Evolutionary conservation across 2,113 vertebrate species (phyloP), one percentile per base, ranked within the genome.

Genomic region (Parus major): DNA sequence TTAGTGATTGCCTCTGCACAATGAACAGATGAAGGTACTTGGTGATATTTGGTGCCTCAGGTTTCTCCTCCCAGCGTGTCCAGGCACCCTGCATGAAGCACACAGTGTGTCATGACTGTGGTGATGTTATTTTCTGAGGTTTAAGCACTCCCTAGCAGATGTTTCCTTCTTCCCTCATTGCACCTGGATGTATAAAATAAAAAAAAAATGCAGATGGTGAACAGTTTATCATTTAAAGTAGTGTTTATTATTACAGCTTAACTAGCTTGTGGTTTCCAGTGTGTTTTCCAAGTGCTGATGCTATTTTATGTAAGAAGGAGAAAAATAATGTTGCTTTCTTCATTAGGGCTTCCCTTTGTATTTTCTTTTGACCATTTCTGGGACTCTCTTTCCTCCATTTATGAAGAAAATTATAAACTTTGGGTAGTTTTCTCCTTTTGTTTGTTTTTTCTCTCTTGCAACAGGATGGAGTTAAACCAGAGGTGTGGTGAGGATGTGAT

Each of bases 91-190:
- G 1, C 29, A 12, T 16, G 69, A 59, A 63, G 42, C 4, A 2
- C 72, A 7, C 7, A 2, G 46, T 2, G n/a, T 4, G n/a, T 31
- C 61, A 15, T 0, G 22, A 21, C 56, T 4, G 0, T 22, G 35
- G 14, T n/a, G 56, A n/a, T 68, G 78, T 3, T 50, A 1, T 72
- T 88, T 94, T 41, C 71, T 77, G 90, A 65, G 70, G 21, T n/a
- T 82, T 63, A 70, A 76, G 61, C 53, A 12, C 77, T 94, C 84
- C 57, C 75, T 72, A 9, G 82, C 90, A 96, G 90, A 72, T 96
- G 93, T 85, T 86, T 64, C 42, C 71, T 87, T 57, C 75, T 94
- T 93, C 88, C 85, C 64, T 90, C 82, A 42, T 88, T 96, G 77
- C 90, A 93, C 85, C 85, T 88, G 66, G 69, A 49, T 7, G 50